These are phyloP conservation scores for Tauraco erythrolophus DNA, from an alignment of 2,113 vertebrate genomes.

Conservation along the genomic window DNA sequence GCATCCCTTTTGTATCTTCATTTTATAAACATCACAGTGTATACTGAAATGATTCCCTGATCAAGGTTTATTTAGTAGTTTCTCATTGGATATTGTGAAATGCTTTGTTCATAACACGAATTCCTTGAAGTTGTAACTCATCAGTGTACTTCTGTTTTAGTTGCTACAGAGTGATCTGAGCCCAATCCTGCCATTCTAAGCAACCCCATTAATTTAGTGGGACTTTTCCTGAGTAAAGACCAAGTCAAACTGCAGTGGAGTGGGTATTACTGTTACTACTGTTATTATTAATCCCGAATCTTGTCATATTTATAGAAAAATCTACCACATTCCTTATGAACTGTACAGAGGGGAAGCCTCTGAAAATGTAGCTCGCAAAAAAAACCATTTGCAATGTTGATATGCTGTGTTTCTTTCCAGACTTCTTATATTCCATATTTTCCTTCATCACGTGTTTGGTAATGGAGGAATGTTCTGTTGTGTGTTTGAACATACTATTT, in stretches of 20 bases:
- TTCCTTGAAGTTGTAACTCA: constrained; percentile 64
- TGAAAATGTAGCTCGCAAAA: constrained; percentile 56
- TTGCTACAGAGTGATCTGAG: constrained; percentile 59
- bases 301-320: constrained; percentile 71
- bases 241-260: not conserved
- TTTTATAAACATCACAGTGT: not conserved
- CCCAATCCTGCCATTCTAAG: not conserved
- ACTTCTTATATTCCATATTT: constrained; percentile 47
- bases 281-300: constrained; percentile 45
- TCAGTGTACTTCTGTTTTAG: constrained; percentile 61
- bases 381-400: not conserved
- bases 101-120: constrained; percentile 29
- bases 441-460: constrained; percentile 42
- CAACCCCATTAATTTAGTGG: not conserved
- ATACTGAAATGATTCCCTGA: not conserved
- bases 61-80: constrained; percentile 23
- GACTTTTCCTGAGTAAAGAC: constrained; percentile 12
- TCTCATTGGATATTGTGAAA: constrained; percentile 13
- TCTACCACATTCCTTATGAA: constrained; percentile 58
- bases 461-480: constrained; percentile 36
- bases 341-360: constrained; percentile 53
- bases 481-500: constrained; percentile 59
- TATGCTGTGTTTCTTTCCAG: constrained; percentile 11
- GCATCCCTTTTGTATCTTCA: constrained; percentile 24
- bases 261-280: constrained; percentile 11